Evolutionary conservation across 2,113 vertebrate species (phyloP).

Genomic region (Bettongia penicillata): DNA sequence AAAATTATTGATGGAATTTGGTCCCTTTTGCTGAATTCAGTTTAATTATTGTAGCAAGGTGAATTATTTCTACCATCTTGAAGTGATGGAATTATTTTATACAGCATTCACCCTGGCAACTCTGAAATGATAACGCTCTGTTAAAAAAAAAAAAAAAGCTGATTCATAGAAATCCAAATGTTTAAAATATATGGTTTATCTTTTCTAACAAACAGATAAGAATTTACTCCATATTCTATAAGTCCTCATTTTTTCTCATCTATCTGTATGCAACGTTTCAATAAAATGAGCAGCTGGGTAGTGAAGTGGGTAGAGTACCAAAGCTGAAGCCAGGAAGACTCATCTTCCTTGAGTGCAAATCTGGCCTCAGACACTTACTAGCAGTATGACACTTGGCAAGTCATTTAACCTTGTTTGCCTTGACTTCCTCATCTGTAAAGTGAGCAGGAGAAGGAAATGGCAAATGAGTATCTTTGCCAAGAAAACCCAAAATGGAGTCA

Average conservation of each 20-base stretch:
- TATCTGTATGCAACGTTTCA: background rate
- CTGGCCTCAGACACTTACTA: background rate
- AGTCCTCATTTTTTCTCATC: background rate
- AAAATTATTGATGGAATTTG: background rate
- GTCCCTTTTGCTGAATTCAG: background rate
- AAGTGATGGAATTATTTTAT: background rate
- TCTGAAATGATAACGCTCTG: background rate
- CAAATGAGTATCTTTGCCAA: background rate
- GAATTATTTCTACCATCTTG: background rate
- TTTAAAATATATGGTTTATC: background rate
- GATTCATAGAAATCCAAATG: background rate
- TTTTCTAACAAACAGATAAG: background rate
- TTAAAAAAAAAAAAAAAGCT: background rate
- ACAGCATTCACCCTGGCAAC: background rate
- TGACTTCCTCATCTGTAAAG: background rate
- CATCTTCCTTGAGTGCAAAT: background rate
- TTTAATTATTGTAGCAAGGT: background rate
- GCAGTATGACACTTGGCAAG: too few relatives aligned
- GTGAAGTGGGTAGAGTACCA: background rate
- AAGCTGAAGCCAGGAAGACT: background rate
- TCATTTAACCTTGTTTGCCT: background rate
- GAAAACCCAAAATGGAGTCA: background rate
- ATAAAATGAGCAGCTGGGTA: background rate
- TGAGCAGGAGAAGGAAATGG: background rate
- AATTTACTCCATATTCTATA: background rate